phyloP scores from a whole-genome alignment of 2,797 vertebrate species.

The Acipenser oxyrinchus region DNA sequence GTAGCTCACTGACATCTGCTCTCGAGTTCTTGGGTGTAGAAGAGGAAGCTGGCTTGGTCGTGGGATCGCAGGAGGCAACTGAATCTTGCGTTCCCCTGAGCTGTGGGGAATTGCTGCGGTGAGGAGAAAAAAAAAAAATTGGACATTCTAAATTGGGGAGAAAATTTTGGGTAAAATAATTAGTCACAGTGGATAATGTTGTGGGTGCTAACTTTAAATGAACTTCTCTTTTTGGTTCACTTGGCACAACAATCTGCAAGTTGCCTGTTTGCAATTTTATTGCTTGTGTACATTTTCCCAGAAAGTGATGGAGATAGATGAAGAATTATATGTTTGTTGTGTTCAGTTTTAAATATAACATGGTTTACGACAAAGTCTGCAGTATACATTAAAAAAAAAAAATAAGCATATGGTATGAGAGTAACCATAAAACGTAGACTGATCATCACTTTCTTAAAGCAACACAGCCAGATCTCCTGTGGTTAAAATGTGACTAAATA shows the following conservation, averaged over 20 bases:
- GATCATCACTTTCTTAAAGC: not conserved
- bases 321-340: slow-evolving; percentile 5
- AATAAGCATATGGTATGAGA: not conserved
- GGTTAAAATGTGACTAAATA: slow-evolving; percentile 4
- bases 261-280: not conserved
- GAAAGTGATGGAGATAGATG: not conserved
- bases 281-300: not conserved
- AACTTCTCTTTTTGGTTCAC: not conserved
- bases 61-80: no score
- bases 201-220: no score
- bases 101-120: no score
- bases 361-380: slow-evolving; percentile 4
- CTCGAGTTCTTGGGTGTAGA: no score
- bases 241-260: not conserved
- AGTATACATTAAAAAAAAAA: not conserved
- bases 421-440: not conserved
- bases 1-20: no score
- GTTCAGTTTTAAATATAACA: slow-evolving; percentile 6
- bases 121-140: no score
- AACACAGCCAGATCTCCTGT: not conserved
- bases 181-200: no score
- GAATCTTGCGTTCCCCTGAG: no score
- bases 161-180: no score
- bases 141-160: no score
- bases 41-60: no score